These are phyloP conservation scores for Silurus asotus DNA, from an alignment of 2,113 vertebrate species.

Conservation along the genomic window DNA sequence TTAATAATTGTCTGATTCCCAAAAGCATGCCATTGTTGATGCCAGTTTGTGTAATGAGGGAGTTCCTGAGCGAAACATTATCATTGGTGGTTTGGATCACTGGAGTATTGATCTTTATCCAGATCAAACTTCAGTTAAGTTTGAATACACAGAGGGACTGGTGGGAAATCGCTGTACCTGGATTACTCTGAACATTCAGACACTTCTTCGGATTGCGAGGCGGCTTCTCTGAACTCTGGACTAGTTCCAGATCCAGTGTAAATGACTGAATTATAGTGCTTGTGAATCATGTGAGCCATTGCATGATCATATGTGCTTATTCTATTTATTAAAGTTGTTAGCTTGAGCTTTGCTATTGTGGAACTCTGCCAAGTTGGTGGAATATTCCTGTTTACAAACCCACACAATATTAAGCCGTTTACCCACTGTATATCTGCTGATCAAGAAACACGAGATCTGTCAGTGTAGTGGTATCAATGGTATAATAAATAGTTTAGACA, in stretches of 20 bases:
- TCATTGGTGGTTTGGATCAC: slow-evolving; percentile 64
- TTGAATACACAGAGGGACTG: slow-evolving; percentile 55
- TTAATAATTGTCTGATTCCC: not conserved
- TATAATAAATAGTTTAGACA: not conserved
- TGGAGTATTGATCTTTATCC: slow-evolving; percentile 63
- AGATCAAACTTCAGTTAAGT: slow-evolving; percentile 61
- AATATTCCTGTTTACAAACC: not conserved
- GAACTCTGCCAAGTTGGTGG: not conserved
- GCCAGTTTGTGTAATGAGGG: slow-evolving; percentile 52
- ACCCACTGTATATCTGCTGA: not conserved
- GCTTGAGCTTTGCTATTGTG: not conserved
- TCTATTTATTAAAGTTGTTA: not conserved
- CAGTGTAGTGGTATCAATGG: not conserved
- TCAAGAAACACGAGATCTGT: not conserved
- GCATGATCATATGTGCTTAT: not conserved
- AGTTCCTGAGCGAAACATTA: slow-evolving; percentile 56
- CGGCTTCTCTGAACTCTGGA: slow-evolving; percentile 22
- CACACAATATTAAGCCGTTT: not conserved
- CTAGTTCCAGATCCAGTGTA: not conserved
- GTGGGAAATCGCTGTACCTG: slow-evolving; percentile 40
- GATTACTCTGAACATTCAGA: slow-evolving; percentile 56
- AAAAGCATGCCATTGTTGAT: not conserved
- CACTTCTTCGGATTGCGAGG: not conserved
- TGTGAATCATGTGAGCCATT: not conserved
- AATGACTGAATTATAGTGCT: not conserved